phyloP scores from a whole-genome alignment of 2,888 invertebrate genomes.

The Amblyteles armatorius region DNA sequence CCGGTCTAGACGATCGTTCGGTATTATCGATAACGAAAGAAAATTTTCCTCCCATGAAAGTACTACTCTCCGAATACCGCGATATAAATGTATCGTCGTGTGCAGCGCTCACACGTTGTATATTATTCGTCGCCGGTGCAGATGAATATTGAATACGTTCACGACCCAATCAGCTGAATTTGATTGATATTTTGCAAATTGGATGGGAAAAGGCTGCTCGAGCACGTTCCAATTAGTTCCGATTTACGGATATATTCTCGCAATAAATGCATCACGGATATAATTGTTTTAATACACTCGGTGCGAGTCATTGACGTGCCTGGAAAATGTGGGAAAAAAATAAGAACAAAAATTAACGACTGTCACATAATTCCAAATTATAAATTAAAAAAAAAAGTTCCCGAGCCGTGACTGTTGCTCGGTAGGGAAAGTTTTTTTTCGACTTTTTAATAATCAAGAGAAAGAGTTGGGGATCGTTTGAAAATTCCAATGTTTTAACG shows the following conservation, averaged over 20 bases:
- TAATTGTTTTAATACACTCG: slow-evolving; percentile 17
- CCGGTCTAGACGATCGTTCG: neutral
- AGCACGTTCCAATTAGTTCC: slow-evolving; percentile 34
- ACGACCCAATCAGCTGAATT: slow-evolving; percentile 36
- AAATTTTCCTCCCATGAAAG: neutral
- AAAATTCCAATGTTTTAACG: slow-evolving; percentile 10
- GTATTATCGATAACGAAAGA: slow-evolving; percentile 20
- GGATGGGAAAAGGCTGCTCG: slow-evolving; percentile 31
- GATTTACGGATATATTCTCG: slow-evolving; percentile 39
- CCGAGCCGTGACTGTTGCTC: neutral
- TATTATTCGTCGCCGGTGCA: slow-evolving; percentile 12
- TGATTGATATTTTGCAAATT: slow-evolving; percentile 52
- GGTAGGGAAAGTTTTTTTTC: neutral
- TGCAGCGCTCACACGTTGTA: slow-evolving; percentile 27
- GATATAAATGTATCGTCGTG: slow-evolving; percentile 10
- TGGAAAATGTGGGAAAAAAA: neutral
- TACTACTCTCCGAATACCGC: neutral
- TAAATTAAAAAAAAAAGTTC: neutral
- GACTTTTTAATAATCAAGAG: neutral
- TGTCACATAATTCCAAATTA: neutral
- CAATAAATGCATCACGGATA: slow-evolving; percentile 10
- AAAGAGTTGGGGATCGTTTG: slow-evolving; percentile 9
- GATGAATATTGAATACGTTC: slow-evolving; percentile 28
- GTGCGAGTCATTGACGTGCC: neutral
- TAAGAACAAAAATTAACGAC: neutral